Evolutionary conservation across 1,140 invertebrate genomes (phyloP).

Genomic region (Eciton burchellii): DNA sequence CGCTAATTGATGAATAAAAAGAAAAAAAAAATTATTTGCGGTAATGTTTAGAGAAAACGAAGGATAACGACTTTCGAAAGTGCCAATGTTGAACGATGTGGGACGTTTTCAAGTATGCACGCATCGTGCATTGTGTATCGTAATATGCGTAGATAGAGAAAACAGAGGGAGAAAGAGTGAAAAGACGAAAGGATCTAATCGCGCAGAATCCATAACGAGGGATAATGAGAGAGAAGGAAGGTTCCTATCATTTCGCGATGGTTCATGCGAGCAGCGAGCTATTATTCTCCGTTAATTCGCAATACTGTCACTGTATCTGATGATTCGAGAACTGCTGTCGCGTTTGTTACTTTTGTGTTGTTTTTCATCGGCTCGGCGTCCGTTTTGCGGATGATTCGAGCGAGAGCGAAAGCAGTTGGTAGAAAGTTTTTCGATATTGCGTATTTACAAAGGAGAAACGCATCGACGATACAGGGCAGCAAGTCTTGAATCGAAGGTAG

Average conservation of each 20-base stretch:
- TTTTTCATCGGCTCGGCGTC: too few relatives aligned
- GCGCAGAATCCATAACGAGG: conserved; percentile 59
- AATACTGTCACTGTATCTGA: conserved; percentile 26
- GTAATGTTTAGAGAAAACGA: conserved; percentile 42
- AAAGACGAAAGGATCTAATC: conserved; percentile 45
- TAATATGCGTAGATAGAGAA: conserved; percentile 60
- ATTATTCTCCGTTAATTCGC: conserved; percentile 13
- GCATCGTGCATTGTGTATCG: conserved; percentile 49
- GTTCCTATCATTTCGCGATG: conserved; percentile 73
- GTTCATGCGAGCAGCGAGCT: conserved; percentile 40
- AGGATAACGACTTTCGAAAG: conserved; percentile 72
- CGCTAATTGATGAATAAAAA: conserved; percentile 52
- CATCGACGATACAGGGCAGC: conserved; percentile 5
- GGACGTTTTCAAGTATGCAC: conserved; percentile 57
- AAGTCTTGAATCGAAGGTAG: conserved; percentile 46
- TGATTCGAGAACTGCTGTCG: conserved; percentile 55
- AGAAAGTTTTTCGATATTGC: background rate
- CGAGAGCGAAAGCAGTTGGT: background rate
- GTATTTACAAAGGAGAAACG: background rate
- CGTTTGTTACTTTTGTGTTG: conserved; percentile 11
- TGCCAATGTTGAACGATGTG: conserved; percentile 77
- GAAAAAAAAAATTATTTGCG: conserved; percentile 35
- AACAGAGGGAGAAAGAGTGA: conserved; percentile 3
- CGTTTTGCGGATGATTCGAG: background rate
- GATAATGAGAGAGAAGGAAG: conserved; percentile 65